Conservation (phyloP, 2,113 vertebrate species). For the Nothobranchius furzeri region DNA sequence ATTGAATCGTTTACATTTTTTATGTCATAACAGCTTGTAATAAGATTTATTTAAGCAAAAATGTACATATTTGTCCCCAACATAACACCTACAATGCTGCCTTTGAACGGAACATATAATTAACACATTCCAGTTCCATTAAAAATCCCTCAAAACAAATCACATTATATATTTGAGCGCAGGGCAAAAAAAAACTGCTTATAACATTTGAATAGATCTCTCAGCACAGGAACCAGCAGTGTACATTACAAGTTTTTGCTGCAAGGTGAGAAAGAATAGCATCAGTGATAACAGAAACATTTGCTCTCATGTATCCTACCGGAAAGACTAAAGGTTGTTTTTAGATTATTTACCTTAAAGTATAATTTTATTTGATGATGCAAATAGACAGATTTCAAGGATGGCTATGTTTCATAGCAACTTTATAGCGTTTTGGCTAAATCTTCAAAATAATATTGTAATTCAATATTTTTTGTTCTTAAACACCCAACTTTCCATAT, state of each 20-base stretch:
- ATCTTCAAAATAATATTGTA: no score
- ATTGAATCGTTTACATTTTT: neutral
- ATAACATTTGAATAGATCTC: neutral
- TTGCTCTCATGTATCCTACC: neutral
- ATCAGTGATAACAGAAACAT: neutral
- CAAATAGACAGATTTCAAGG: constrained; percentile 1
- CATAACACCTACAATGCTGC: no score
- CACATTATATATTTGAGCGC: no score
- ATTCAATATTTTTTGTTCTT: no score
- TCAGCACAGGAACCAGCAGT: neutral
- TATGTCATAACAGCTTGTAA: no score
- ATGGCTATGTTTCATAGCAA: no score
- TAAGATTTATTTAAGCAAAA: no score
- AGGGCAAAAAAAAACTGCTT: neutral
- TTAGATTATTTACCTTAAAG: neutral
- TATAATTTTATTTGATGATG: constrained; percentile 15
- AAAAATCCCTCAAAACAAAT: no score
- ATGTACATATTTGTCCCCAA: neutral
- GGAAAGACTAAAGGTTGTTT: neutral
- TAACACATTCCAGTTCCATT: no score
- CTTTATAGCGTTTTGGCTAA: no score
- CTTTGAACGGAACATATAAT: no score
- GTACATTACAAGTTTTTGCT: constrained; percentile 2
- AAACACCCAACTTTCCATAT: no score
- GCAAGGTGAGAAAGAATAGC: constrained; percentile 4